Base-by-base conservation (phyloP, 2,797 vertebrate species). In the Sarcophilus harrisii region DNA sequence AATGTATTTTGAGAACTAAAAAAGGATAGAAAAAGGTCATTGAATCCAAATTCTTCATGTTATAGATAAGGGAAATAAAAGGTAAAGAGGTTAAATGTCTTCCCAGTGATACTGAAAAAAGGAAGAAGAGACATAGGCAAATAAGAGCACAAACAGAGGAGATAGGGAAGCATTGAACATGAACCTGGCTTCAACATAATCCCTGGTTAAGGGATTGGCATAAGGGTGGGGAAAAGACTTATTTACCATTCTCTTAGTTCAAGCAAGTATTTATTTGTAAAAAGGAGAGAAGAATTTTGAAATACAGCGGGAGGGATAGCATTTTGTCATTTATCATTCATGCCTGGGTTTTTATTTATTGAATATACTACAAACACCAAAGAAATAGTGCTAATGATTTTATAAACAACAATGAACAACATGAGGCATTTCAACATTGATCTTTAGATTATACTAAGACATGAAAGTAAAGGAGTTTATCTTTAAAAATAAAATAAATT, bases 321-420 rank as follows among this genome's bases (percentile, higher is more conserved):
- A 95, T 94, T 91, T 32, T 96, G 54, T 91, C 93, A 94, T 58
- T 66, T 32, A 18, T 81, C 93, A 90, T 60, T 94, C 66, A 49
- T 91, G 73, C 92, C 94, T 0, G 90, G 87, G 13, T 5, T 96
- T 93, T 97, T 5, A 97, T 97, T 97, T 96, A 96, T 27, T 57
- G 18, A 95, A 81, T 49, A 97, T 97, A 96, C 30, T 95, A 89
- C 92, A 93, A 95, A 95, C 95, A 96, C 96, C 93, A 96, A 97
- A 97, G 93, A 97, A 27, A 94, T 29, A 90, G 29, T 92, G 55
- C 55, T 96, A 94, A 90, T 55, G 87, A 8, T 96, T 98, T 91
- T 96, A 95, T 94, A 89, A 94, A 58, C 95, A 92, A 45, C 89
- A 32, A 90, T 94, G 94, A 96, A 96, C 96, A 92, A 91, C 66